Evolutionary conservation across 2,113 vertebrate genomes (phyloP).

Genomic region (Kryptolebias marmoratus): DNA sequence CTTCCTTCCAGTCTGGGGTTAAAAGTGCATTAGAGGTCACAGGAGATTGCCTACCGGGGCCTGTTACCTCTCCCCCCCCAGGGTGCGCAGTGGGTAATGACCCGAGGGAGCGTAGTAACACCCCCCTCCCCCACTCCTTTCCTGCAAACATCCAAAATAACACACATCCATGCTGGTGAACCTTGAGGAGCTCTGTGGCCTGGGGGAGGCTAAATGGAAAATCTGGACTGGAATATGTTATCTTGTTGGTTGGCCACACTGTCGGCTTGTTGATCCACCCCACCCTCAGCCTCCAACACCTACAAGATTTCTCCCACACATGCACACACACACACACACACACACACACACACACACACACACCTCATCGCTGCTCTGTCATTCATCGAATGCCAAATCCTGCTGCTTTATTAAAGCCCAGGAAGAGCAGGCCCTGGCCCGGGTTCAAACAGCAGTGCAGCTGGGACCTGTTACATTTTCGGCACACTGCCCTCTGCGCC

Average conservation of each 20-base stretch:
- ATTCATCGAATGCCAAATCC: slow-evolving; percentile 98
- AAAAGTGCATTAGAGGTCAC: slow-evolving; percentile 75
- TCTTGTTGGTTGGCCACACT: slow-evolving; percentile 65
- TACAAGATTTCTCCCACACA: slow-evolving; percentile 30
- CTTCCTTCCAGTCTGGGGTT: slow-evolving; percentile 53
- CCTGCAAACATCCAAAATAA: slow-evolving; percentile 21
- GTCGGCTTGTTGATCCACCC: slow-evolving; percentile 65
- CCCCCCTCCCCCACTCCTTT: slow-evolving; percentile 18
- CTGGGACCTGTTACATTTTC: slow-evolving; percentile 99
- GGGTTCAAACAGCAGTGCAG: slow-evolving; percentile 97
- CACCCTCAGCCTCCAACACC: slow-evolving; percentile 39
- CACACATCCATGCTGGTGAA: slow-evolving; percentile 53
- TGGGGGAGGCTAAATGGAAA: slow-evolving; percentile 67
- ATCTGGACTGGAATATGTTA: slow-evolving; percentile 72
- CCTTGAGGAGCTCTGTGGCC: slow-evolving; percentile 67
- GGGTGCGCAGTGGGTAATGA: slow-evolving; percentile 58
- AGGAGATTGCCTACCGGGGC: slow-evolving; percentile 43
- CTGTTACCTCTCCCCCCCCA: slow-evolving; percentile 40
- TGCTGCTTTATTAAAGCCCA: slow-evolving; percentile 87
- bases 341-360: slow-evolving; percentile 59
- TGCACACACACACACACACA: slow-evolving; percentile 30
- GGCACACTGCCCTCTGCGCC: slow-evolving; percentile 92
- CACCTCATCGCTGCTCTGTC: slow-evolving; percentile 85
- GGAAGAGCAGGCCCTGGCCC: slow-evolving; percentile 87
- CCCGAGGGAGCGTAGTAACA: slow-evolving; percentile 63